Percentiles rank a stretch among this genome's conserved stretches.
Evolutionary conservation across 2,888 invertebrate genomes (phyloP).

Genomic region (Andrena flavipes): DNA sequence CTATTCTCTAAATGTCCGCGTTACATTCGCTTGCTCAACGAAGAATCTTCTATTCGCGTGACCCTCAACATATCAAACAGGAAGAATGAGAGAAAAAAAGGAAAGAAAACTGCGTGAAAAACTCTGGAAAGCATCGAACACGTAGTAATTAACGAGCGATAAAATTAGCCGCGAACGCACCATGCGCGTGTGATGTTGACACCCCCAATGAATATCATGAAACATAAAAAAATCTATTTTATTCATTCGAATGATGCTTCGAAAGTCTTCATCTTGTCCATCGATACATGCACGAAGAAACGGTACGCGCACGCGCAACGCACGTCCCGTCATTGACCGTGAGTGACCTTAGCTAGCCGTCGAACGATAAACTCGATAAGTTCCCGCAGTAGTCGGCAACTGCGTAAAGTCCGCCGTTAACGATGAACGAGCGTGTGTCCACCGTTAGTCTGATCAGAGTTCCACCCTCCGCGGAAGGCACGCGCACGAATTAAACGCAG

Average conservation of each 20-base stretch:
- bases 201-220: slow-evolving; percentile 13
- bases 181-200: not conserved
- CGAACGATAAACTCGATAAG: slow-evolving; percentile 3
- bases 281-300: slow-evolving; percentile 2
- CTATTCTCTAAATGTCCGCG: not conserved
- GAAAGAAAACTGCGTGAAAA: slow-evolving; percentile 4
- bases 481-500: slow-evolving; percentile 76
- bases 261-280: not conserved
- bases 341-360: not conserved
- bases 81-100: not conserved
- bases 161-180: slow-evolving; percentile 29
- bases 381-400: slow-evolving; percentile 5
- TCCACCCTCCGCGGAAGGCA: slow-evolving; percentile 40
- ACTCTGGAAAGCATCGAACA: slow-evolving; percentile 30
- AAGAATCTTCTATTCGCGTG: not conserved
- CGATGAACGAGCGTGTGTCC: not conserved
- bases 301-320: not conserved
- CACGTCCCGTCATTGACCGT: not conserved
- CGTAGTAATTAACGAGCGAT: slow-evolving; percentile 27
- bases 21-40: not conserved
- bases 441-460: slow-evolving; percentile 8
- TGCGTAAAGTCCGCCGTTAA: slow-evolving; percentile 11
- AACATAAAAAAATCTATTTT: slow-evolving; percentile 8
- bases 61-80: not conserved
- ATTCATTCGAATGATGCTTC: not conserved